phyloP scores from a whole-genome alignment of 2,113 vertebrate genomes.

The Erinaceus europaeus region DNA sequence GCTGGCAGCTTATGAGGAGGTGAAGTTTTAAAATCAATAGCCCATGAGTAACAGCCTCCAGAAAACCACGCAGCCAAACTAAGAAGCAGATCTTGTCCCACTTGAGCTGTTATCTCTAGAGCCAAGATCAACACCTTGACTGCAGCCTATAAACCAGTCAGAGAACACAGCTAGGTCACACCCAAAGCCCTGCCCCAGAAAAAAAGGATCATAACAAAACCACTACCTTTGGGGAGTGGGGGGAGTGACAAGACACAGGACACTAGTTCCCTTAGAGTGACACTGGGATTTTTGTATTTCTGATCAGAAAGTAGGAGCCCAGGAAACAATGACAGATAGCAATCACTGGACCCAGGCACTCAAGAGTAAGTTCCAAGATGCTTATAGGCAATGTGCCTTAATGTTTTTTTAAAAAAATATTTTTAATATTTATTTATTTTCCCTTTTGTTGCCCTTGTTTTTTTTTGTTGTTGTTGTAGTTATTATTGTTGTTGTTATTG shows the following conservation, averaged over 20 bases:
- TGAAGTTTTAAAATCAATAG: not conserved
- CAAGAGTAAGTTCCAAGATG: not conserved
- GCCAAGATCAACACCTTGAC: not conserved
- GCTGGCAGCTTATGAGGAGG: not conserved
- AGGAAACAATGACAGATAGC: not conserved
- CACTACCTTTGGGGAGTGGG: not conserved
- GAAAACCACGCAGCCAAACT: not conserved
- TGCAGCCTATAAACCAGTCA: not conserved
- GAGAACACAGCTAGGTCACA: not conserved
- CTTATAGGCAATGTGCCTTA: no score
- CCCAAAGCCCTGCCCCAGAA: not conserved
- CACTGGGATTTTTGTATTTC: not conserved
- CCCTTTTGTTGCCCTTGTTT: no score
- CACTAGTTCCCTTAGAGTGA: not conserved
- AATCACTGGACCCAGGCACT: not conserved
- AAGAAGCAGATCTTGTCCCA: not conserved
- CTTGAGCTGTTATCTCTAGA: fast-evolving
- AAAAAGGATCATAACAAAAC: not conserved
- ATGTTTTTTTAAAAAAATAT: no score
- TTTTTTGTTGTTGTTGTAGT: no score
- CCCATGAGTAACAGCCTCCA: not conserved
- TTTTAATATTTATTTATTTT: no score
- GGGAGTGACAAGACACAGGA: no score
- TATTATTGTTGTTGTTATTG: no score
- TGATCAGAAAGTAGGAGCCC: not conserved